These are phyloP conservation scores for Erythrocercus mccallii DNA, from an alignment of 2,113 vertebrate species.

Conservation along the genomic window DNA sequence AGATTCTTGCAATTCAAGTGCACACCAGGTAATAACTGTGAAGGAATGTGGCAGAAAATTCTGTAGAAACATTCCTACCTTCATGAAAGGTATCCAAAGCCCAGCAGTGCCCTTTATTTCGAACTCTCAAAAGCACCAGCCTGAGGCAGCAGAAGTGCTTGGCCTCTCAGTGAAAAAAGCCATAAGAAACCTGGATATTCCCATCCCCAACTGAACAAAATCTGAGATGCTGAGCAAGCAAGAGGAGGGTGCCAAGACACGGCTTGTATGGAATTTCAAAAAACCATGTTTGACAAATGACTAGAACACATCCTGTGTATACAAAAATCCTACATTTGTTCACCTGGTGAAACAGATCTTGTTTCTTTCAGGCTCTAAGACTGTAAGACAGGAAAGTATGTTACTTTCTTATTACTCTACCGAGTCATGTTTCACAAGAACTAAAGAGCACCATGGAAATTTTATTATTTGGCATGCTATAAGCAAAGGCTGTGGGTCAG, in stretches of 20 bases:
- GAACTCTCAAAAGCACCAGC: neutral
- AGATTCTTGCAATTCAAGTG: neutral
- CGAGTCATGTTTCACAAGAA: neutral
- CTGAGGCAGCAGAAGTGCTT: neutral
- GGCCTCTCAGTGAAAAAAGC: neutral
- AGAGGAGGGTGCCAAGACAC: neutral
- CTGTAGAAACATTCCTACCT: neutral
- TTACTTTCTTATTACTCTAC: neutral
- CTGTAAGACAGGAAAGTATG: neutral
- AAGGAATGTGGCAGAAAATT: neutral
- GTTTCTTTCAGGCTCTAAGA: neutral
- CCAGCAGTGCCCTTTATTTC: neutral
- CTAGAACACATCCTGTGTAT: neutral
- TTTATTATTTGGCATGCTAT: neutral
- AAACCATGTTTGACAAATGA: neutral
- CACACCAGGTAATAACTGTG: neutral
- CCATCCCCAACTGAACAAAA: neutral
- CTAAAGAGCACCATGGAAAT: slow-evolving; percentile 15
- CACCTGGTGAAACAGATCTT: slow-evolving; percentile 10
- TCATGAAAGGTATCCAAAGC: neutral
- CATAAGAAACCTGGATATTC: neutral
- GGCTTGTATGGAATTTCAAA: neutral
- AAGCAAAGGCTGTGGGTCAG: neutral
- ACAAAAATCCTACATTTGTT: neutral
- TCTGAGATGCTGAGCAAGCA: neutral